Evolutionary conservation across 2,888 invertebrate genomes (phyloP).

Genomic region (Sinodicranocentrus sp.): DNA sequence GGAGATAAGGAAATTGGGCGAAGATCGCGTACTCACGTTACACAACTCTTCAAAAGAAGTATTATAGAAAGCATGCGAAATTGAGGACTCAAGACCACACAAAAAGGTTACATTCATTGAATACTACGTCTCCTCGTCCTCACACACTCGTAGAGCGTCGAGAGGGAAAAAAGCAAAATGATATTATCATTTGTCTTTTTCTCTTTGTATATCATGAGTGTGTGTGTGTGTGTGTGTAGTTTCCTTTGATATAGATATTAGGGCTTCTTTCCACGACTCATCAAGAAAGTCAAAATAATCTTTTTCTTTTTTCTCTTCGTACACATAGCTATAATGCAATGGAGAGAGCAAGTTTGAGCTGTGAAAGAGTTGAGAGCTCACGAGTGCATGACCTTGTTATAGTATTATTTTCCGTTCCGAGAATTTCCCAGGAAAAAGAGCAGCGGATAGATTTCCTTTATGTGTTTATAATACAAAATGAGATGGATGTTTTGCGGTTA

Average conservation of each 20-base stretch:
- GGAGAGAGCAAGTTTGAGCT: background rate
- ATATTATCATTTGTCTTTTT: slow-evolving; percentile 6
- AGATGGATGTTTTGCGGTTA: background rate
- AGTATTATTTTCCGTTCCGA: background rate
- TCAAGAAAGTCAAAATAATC: background rate
- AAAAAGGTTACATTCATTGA: background rate
- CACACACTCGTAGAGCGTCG: background rate
- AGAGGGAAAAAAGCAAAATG: background rate
- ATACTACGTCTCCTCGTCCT: background rate
- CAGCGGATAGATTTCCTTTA: background rate
- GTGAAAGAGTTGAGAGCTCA: background rate
- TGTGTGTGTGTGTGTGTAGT: background rate
- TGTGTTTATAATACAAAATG: background rate
- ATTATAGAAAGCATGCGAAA: background rate
- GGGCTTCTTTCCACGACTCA: background rate
- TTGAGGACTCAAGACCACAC: slow-evolving; percentile 9
- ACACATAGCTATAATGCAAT: background rate
- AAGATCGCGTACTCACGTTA: background rate
- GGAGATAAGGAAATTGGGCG: slow-evolving; percentile 7
- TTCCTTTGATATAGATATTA: background rate
- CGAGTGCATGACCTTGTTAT: slow-evolving; percentile 5
- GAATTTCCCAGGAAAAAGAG: no score
- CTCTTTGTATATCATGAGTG: background rate
- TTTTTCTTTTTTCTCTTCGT: background rate
- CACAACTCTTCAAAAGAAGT: slow-evolving; percentile 4